Conservation (phyloP, 2,888 invertebrate species). For the Drosophila setosimentum region DNA sequence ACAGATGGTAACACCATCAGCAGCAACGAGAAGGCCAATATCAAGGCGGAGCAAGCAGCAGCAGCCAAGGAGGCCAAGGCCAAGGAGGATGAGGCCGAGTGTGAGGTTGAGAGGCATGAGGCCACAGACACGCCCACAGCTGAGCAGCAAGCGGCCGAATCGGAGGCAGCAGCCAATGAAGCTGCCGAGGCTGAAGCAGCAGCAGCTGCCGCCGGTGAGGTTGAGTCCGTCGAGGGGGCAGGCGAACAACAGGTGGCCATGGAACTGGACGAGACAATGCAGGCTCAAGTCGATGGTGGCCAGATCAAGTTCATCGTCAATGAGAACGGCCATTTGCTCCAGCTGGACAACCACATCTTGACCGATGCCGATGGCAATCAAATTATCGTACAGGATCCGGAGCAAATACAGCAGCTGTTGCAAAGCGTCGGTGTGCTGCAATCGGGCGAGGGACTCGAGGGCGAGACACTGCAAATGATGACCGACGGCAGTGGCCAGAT, state of each 20-base stretch:
- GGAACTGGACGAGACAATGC: conserved; percentile 85
- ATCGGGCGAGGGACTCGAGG: conserved; percentile 84
- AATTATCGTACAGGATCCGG: conserved; percentile 85
- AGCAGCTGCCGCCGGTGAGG: conserved; percentile 53
- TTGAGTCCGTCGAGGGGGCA: conserved; percentile 52
- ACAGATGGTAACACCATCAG: conserved; percentile 46
- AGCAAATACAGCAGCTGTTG: conserved; percentile 85
- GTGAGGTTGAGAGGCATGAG: conserved; percentile 45
- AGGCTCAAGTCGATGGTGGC: conserved; percentile 85
- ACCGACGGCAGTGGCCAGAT: conserved; percentile 85
- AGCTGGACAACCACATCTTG: conserved; percentile 85
- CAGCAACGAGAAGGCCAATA: conserved; percentile 43
- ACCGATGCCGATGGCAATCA: conserved; percentile 86
- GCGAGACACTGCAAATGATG: conserved; percentile 85
- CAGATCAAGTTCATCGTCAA: conserved; percentile 86
- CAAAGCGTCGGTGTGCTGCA: conserved; percentile 85
- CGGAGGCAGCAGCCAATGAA: conserved; percentile 52
- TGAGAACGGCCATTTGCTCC: conserved; percentile 85
- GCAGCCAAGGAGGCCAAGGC: conserved; percentile 46
- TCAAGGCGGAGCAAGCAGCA: conserved; percentile 44
- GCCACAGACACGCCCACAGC: conserved; percentile 46
- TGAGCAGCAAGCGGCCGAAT: conserved; percentile 57
- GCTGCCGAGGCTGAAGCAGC: conserved; percentile 62
- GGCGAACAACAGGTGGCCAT: conserved; percentile 83
- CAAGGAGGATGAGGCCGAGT: conserved; percentile 26